A percentile compares a stretch with the other conserved stretches of the same genome.
Evolutionary conservation across 2,113 vertebrate genomes (phyloP).

Genomic region (Cromileptes altivelis): DNA sequence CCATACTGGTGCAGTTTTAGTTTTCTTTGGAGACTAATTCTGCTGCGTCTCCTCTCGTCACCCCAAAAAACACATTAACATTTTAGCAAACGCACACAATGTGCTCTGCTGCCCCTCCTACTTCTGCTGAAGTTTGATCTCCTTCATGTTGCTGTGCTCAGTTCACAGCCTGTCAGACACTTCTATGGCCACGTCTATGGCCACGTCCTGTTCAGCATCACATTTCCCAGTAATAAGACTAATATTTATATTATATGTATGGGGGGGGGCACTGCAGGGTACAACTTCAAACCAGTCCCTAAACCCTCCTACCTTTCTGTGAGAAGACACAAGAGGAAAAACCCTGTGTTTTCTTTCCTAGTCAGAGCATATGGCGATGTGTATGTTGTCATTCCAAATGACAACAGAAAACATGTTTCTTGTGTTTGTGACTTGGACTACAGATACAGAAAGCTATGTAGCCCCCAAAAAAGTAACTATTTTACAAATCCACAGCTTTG

Average conservation of each 20-base stretch:
- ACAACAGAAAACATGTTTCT: neutral
- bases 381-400: neutral
- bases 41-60: too few species aligned
- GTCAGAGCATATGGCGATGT: neutral
- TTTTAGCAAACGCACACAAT: too few species aligned
- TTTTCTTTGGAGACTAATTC: too few species aligned
- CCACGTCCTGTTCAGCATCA: neutral
- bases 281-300: conserved; percentile 6
- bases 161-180: too few species aligned
- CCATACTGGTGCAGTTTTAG: too few species aligned
- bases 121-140: too few species aligned
- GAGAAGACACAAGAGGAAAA: neutral
- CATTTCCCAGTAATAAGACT: neutral
- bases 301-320: neutral
- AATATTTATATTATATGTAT: too few species aligned
- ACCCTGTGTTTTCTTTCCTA: neutral
- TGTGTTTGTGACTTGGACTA: neutral
- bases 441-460: neutral
- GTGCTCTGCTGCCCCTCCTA: too few species aligned
- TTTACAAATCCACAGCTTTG: conserved; percentile 17
- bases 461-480: neutral
- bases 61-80: too few species aligned
- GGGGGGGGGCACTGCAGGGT: neutral
- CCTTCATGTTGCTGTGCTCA: too few species aligned
- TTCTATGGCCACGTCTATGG: too few species aligned